These are phyloP conservation scores for Eulemur mongoz DNA, from an alignment of 2,797 vertebrate genomes.

Conservation along the genomic window DNA sequence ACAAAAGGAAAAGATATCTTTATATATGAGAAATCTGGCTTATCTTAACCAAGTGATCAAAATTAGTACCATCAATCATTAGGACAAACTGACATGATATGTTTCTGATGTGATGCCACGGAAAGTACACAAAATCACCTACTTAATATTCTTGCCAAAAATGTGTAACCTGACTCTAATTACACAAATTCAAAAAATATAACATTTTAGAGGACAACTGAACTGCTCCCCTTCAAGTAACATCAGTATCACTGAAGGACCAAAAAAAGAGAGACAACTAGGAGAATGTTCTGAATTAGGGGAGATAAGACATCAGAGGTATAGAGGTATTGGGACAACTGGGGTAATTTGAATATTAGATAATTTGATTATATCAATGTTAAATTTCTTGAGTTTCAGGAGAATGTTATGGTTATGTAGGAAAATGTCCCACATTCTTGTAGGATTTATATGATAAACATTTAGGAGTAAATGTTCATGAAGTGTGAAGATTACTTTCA, in stretches of 20 bases:
- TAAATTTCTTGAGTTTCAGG: neutral
- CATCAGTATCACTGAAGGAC: neutral
- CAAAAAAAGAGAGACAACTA: neutral
- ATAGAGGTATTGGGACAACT: neutral
- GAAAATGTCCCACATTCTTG: neutral
- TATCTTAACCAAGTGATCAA: neutral
- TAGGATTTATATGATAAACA: neutral
- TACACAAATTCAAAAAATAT: conserved; percentile 34
- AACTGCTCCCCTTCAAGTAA: neutral
- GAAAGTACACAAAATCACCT: neutral
- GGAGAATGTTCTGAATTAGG: neutral
- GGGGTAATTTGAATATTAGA: neutral
- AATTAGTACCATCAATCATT: neutral
- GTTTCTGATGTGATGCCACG: neutral
- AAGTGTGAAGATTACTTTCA: conserved; percentile 5
- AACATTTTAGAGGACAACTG: neutral
- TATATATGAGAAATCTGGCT: neutral
- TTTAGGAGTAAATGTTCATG: neutral
- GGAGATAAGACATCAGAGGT: neutral
- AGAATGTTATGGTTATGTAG: neutral
- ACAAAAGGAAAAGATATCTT: neutral
- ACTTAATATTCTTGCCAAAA: conserved; percentile 5
- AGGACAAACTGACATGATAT: neutral
- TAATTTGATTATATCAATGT: neutral
- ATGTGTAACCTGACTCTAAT: neutral